Evolutionary conservation across 1,140 invertebrate species (phyloP), one percentile per base, ranked within the genome.

Genomic region (Chionoecetes opilio): DNA sequence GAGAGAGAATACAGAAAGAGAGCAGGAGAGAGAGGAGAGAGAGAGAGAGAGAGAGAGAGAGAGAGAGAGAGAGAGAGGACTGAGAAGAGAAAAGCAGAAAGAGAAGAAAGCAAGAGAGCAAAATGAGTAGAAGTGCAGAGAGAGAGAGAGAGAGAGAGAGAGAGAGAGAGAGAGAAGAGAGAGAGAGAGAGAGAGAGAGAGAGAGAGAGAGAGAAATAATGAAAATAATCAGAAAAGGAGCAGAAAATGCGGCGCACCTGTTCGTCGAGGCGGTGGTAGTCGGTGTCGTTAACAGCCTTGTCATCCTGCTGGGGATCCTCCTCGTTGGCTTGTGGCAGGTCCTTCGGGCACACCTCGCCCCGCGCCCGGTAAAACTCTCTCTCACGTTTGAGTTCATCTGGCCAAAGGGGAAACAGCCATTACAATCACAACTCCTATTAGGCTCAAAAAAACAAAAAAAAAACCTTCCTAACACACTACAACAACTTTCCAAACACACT

Each of bases 251-350:
- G 8, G 0, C 46, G 21, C 46, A 98, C 98, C 98, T 99, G 99
- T 97, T 99, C 99, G 97, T 99, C 99, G 96, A 98, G 98, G 96
- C 99, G 97, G 97, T 99, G 99, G 97, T 98, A 99, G 97, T 99
- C 99, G 3, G 98, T 98, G 97, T 99, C 98, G 8, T 97, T 97
- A 82, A 96, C 96, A 21, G 96, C 96, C 82, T 95, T 96, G 63
- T 97, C 96, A 95, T 96, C 95, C 53, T 94, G 95, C 86, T 95
- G 96, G 21, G 90, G 37, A 38, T 96, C 94, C 9, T 97, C 97
- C 46, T 98, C 97, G 11, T 97, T 97, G 84, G 97, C 97, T 87
- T 97, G 97, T 85, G 98, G 98, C 91, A 98, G 97, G 97, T 99
- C 98, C 97, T 99, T 99, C 0, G 99, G 99, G 97, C 98, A 99